Evolutionary conservation across 2,888 invertebrate species (phyloP).

Genomic region (Caradrina kadenii): DNA sequence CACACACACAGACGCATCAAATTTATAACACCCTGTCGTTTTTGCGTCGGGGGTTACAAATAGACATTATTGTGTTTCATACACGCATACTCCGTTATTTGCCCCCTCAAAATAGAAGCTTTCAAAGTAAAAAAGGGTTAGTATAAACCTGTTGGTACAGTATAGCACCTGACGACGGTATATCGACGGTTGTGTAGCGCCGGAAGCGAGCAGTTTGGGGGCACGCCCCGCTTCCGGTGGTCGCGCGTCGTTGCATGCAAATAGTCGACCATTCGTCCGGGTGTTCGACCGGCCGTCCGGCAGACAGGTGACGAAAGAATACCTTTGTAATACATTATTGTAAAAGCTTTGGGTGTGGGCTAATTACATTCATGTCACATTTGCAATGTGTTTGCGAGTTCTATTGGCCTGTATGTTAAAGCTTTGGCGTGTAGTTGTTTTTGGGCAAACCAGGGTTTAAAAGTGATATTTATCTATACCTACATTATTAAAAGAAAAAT

Average conservation of each 20-base stretch:
- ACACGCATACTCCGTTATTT: slow-evolving; percentile 14
- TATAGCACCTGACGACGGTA: slow-evolving; percentile 64
- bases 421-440: neutral
- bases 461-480: neutral
- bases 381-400: slow-evolving; percentile 14
- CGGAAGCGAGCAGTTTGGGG: slow-evolving; percentile 88
- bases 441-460: neutral
- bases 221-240: slow-evolving; percentile 86
- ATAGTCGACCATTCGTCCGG: slow-evolving; percentile 72
- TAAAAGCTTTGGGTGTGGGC: slow-evolving; percentile 43
- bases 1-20: too few relatives aligned
- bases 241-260: slow-evolving; percentile 88
- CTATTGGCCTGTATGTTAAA: slow-evolving; percentile 1
- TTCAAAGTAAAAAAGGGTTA: slow-evolving; percentile 50
- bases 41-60: too few relatives aligned
- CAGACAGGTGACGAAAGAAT: slow-evolving; percentile 74
- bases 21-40: too few relatives aligned
- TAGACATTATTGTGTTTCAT: neutral
- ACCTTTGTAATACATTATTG: slow-evolving; percentile 50
- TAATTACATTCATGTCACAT: slow-evolving; percentile 37
- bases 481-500: too few relatives aligned
- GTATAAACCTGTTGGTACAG: slow-evolving; percentile 54
- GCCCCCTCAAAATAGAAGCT: slow-evolving; percentile 36
- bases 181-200: slow-evolving; percentile 64
- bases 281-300: slow-evolving; percentile 61